phyloP scores from a whole-genome alignment of 2,113 vertebrate genomes.

The Serilophus lunatus region DNA sequence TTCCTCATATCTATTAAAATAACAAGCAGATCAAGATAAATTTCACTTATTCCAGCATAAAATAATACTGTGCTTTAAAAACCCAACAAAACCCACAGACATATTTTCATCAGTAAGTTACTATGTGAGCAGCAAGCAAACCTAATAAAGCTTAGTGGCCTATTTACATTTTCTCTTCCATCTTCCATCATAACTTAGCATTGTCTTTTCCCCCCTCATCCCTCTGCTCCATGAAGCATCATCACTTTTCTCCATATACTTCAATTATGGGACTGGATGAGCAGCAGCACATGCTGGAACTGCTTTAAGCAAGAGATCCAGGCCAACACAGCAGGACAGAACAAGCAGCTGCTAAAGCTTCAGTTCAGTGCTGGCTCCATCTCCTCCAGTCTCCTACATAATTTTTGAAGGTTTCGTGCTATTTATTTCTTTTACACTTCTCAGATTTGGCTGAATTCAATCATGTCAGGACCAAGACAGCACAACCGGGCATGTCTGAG shows the following conservation, averaged over 20 bases:
- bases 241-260: background rate
- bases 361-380: background rate
- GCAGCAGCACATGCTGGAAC: background rate
- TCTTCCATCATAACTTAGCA: background rate
- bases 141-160: background rate
- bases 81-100: background rate
- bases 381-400: background rate
- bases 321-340: background rate
- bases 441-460: background rate
- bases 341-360: background rate
- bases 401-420: background rate
- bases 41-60: background rate
- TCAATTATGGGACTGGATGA: background rate
- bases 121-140: background rate
- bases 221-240: background rate
- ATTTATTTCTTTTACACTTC: background rate
- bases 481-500: fast-evolving
- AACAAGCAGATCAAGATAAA: background rate
- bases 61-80: background rate
- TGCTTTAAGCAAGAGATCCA: background rate
- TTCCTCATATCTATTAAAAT: constrained; percentile 90
- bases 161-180: background rate
- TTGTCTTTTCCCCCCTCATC: background rate
- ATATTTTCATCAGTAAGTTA: background rate
- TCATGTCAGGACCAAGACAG: background rate